These are phyloP conservation scores for Zonitis immaculata DNA, from an alignment of 2,888 invertebrate species.

Conservation along the genomic window DNA sequence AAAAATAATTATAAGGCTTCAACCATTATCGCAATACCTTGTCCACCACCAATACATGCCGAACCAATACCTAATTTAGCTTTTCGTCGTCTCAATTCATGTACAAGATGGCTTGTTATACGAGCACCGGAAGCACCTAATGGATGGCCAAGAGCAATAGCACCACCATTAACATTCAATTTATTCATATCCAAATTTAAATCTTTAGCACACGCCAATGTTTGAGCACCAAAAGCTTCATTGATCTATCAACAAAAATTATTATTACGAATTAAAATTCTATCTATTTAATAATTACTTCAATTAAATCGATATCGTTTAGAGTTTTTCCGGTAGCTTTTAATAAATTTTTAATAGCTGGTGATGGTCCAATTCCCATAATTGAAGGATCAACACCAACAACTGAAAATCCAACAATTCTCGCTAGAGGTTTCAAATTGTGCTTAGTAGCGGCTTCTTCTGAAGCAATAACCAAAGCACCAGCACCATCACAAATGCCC, in stretches of 20 bases:
- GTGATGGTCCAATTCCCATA: constrained; percentile 97
- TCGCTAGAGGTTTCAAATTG: constrained; percentile 82
- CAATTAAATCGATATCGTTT: constrained; percentile 87
- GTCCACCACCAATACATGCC: constrained; percentile 98
- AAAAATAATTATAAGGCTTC: constrained; percentile 61
- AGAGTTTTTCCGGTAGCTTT: constrained; percentile 72
- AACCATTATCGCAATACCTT: constrained; percentile 91
- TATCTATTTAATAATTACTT: constrained; percentile 55
- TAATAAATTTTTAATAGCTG: constrained; percentile 84
- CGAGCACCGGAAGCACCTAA: constrained; percentile 91
- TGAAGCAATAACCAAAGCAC: constrained; percentile 82
- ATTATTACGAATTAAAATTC: constrained; percentile 6
- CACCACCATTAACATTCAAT: constrained; percentile 93
- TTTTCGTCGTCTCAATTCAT: constrained; percentile 82
- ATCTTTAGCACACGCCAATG: constrained; percentile 86
- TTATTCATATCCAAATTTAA: constrained; percentile 80
- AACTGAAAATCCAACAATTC: constrained; percentile 85
- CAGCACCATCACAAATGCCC: constrained; percentile 98
- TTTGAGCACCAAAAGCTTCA: constrained; percentile 97
- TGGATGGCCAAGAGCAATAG: constrained; percentile 96
- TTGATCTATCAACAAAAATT: constrained; percentile 66
- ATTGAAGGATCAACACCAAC: constrained; percentile 96
- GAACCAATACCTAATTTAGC: constrained; percentile 87
- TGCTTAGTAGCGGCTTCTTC: constrained; percentile 81
- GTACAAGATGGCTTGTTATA: constrained; percentile 85